Evolutionary conservation across 2,888 invertebrate genomes (phyloP).

Genomic region (Epistrophe eligans): DNA sequence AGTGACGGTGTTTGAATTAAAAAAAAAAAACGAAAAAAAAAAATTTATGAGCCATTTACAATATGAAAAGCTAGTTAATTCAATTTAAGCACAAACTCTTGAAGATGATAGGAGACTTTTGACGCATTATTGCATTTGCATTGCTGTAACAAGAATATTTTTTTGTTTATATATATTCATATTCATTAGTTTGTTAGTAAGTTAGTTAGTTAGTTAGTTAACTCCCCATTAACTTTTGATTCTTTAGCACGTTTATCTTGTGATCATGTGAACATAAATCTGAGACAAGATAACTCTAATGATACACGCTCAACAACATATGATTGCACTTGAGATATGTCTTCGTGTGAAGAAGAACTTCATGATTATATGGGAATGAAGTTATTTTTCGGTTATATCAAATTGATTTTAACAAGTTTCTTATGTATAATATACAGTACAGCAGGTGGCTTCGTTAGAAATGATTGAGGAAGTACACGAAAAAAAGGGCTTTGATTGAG

Average conservation of each 20-base stretch:
- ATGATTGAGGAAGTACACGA: background rate
- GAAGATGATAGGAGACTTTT: slow-evolving; percentile 14
- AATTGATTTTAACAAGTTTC: slow-evolving; percentile 15
- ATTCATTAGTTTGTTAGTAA: background rate
- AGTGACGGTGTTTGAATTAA: slow-evolving; percentile 13
- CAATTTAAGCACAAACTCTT: slow-evolving; percentile 16
- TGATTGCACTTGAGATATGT: slow-evolving; percentile 23
- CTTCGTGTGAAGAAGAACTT: background rate
- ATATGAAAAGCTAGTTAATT: slow-evolving; percentile 41
- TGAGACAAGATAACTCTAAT: slow-evolving; percentile 25
- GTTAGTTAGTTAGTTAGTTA: slow-evolving; percentile 36
- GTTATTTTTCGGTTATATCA: slow-evolving; percentile 9
- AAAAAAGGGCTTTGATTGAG: slow-evolving; percentile 9
- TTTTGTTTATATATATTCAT: background rate
- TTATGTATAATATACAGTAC: background rate
- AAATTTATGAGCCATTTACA: slow-evolving; percentile 37
- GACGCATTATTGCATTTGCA: slow-evolving; percentile 18
- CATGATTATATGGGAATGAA: slow-evolving; percentile 6
- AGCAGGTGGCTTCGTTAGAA: background rate
- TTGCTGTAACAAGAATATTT: slow-evolving; percentile 12
- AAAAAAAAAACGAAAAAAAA: background rate
- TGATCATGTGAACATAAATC: slow-evolving; percentile 37
- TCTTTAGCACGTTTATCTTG: slow-evolving; percentile 29
- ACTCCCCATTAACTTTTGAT: slow-evolving; percentile 40
- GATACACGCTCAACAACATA: slow-evolving; percentile 14